phyloP scores from a whole-genome alignment of 2,113 vertebrate genomes.

The Bagarius yarrelli region DNA sequence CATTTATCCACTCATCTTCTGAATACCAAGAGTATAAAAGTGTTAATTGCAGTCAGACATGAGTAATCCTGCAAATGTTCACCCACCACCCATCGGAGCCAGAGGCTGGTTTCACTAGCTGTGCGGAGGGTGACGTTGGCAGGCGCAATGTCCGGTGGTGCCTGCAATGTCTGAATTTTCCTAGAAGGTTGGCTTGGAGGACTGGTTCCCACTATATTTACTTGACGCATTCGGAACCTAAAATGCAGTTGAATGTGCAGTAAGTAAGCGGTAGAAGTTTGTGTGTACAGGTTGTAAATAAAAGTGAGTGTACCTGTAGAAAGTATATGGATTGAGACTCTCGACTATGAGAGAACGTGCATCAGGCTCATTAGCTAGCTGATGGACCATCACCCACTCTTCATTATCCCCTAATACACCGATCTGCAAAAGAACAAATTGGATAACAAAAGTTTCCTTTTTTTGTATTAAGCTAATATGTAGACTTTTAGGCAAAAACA shows the following conservation, averaged over 20 bases:
- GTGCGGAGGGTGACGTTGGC: constrained; percentile 90
- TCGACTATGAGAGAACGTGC: constrained; percentile 87
- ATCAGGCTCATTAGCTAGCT: constrained; percentile 86
- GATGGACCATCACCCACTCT: constrained; percentile 85
- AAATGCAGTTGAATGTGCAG: constrained; percentile 14
- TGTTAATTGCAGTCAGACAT: neutral
- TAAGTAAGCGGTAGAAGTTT: neutral
- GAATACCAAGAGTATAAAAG: neutral
- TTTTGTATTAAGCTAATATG: neutral
- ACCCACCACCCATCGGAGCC: constrained; percentile 96
- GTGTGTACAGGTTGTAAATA: neutral
- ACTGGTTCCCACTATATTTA: constrained; percentile 95
- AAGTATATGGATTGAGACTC: constrained; percentile 86
- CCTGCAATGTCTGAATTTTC: constrained; percentile 94
- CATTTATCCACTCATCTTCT: neutral
- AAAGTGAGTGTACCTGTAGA: constrained; percentile 58
- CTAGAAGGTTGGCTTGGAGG: constrained; percentile 90
- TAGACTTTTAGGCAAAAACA: neutral
- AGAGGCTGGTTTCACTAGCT: constrained; percentile 95
- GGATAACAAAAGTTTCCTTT: constrained; percentile 30
- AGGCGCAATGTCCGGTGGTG: constrained; percentile 84
- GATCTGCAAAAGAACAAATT: constrained; percentile 69
- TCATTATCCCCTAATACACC: constrained; percentile 84
- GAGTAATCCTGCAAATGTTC: neutral
- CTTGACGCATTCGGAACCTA: constrained; percentile 94